phyloP scores from a whole-genome alignment of 2,113 vertebrate species.

The Hydrolagus affinis region DNA sequence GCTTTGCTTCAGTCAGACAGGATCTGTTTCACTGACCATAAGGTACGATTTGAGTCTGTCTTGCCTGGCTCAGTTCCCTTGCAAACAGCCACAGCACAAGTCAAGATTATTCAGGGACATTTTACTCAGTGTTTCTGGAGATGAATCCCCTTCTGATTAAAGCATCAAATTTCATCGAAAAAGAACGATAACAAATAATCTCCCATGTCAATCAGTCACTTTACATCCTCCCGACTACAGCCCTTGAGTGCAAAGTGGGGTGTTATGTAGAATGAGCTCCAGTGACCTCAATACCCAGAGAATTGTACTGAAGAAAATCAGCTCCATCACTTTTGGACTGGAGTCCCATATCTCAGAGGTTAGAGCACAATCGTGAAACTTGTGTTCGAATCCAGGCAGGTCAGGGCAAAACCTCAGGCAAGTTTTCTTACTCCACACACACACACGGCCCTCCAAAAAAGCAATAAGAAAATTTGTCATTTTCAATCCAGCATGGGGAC shows the following conservation, averaged over 20 bases:
- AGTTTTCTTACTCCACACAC: too few species aligned
- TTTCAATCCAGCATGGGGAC: too few species aligned
- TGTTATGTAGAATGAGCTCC: background rate
- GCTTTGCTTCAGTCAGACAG: background rate
- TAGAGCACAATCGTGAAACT: too few species aligned
- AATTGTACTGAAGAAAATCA: too few species aligned
- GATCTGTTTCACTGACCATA: background rate
- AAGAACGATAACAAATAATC: slow-evolving; percentile 21
- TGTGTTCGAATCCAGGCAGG: too few species aligned
- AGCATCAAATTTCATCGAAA: slow-evolving; percentile 11
- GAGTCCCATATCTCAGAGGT: too few species aligned
- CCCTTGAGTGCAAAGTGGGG: background rate
- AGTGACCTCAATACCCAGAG: background rate
- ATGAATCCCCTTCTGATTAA: slow-evolving; percentile 13
- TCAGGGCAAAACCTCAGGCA: too few species aligned
- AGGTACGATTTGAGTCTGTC: background rate
- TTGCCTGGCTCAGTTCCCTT: background rate
- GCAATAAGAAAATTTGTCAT: too few species aligned
- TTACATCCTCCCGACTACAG: slow-evolving; percentile 20
- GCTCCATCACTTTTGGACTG: too few species aligned
- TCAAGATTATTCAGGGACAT: background rate
- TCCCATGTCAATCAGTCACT: slow-evolving; percentile 7
- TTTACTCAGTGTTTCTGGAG: background rate
- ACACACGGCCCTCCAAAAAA: too few species aligned
- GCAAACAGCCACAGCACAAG: background rate